phyloP scores from a whole-genome alignment of 2,888 invertebrate species.

The Fragum whitleyi region DNA sequence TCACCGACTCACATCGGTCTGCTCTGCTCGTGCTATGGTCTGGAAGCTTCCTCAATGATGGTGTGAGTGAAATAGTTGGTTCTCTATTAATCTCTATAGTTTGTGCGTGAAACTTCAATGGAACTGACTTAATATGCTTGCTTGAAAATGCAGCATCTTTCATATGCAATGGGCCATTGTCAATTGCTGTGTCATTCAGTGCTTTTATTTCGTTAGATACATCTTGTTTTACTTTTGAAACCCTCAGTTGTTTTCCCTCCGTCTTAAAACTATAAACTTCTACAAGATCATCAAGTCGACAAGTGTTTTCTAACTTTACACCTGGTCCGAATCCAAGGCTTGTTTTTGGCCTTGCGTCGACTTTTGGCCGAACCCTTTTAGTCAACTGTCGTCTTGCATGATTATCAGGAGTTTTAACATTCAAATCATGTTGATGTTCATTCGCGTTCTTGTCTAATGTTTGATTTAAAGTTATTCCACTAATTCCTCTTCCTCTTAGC shows the following conservation, averaged over 20 bases:
- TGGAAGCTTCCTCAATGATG: not conserved
- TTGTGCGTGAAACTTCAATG: not conserved
- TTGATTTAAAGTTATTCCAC: not conserved
- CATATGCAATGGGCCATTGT: not conserved
- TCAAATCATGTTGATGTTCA: not conserved
- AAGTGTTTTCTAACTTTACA: not conserved
- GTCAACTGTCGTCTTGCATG: not conserved
- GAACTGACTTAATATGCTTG: not conserved
- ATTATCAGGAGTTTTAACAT: not conserved
- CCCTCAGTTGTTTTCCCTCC: not conserved
- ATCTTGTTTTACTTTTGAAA: not conserved
- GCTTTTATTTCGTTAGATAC: not conserved
- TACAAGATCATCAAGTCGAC: not conserved
- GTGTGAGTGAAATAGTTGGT: not conserved
- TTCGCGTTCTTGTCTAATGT: not conserved
- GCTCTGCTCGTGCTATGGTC: not conserved
- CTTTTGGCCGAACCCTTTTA: not conserved
- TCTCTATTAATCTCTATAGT: not conserved
- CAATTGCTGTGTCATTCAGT: not conserved
- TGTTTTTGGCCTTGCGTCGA: not conserved
- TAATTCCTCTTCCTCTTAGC: constrained; percentile 15
- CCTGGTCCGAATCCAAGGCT: constrained; percentile 11
- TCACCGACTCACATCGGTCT: not conserved
- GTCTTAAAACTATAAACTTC: constrained; percentile 15
- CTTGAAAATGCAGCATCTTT: not conserved